Evolutionary conservation across 2,113 vertebrate species (phyloP), one percentile per base, ranked within the genome.

Genomic region (Nothocercus nigrocapillus): DNA sequence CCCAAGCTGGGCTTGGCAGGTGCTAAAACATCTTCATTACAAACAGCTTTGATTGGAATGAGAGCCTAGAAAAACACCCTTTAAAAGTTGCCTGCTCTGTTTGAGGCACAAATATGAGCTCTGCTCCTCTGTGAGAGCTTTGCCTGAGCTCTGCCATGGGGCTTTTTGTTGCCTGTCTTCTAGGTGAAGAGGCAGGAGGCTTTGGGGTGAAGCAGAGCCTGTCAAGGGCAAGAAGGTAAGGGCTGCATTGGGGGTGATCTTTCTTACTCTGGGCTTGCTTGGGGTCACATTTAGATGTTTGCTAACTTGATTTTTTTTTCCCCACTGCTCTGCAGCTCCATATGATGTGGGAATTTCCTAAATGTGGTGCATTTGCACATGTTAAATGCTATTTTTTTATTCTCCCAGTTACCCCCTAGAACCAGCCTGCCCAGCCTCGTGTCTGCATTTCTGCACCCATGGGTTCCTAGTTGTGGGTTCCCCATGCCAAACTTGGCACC

Each of bases 351-450:
- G 27, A 28, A 34, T 40, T 69, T 47, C 45, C 54, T 13, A 13
- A 13, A 34, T 20, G 36, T 24, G 4, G 1, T 25, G 56, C 5
- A 47, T 25, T 56, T 47, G 20, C 1, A 0, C 25, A 10, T 2
- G 11, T 24, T 19, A 51, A 27, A 27, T 22, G 4, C 17, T 13
- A 21, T 21, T 42, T 19, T 32, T 82, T 73, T 58, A 19, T 25
- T 34, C 56, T 56, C 38, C 70, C 62, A 12, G 4, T 38, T 16
- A 28, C 36, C 42, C 25, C 42, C 11, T 36, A 10, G 51, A 59
- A 11, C 11, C 59, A 44, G 17, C 12, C 17, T 30, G 44, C 63
- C 58, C 36, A 36, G 40, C 78, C 13, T 11, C 28, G 28, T 25
- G 24, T 72, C 67, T 44, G 5, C 44, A 2, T 4, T 11, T n/a